Evolutionary conservation across 2,113 vertebrate species (phyloP), one percentile per base, ranked within the genome.

Genomic region (Neogale vison): DNA sequence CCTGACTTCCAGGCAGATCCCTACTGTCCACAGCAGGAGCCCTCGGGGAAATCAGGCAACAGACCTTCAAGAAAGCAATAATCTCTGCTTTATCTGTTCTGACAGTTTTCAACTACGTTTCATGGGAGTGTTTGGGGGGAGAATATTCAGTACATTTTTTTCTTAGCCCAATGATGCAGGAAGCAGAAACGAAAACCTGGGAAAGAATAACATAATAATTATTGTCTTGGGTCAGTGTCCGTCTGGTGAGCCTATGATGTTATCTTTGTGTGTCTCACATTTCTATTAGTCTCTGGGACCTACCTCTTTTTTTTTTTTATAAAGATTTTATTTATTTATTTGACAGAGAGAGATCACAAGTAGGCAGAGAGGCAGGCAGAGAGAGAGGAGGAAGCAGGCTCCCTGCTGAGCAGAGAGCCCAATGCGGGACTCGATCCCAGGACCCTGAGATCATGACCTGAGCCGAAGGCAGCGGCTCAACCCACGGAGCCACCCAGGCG

Each of bases 1-100:
- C 90, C 80, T 90, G 93, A 90, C 95, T 96, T 85, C 84, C n/a
- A 90, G 92, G 96, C 79, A 55, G 83, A 74, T 88, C 88, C 81
- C 91, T 59, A 85, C 96, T 76, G 88, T 93, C 98, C 94, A 13
- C 76, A 80, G 90, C 81, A 31, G 52, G 92, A 47, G 6, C 88
- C 80, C 39, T 57, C 6, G 20, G 90, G 95, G 94, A 96, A 98
- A 98, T 96, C 52, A 82, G 71, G 87, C 97, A 96, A 65, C n/a
- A 95, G 95, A 94, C 90, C 96, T 97, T 90, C 77, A 92, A 98
- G 95, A 95, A 97, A 96, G 80, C 97, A 97, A 88, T 96, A 88
- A 97, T 95, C 88, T 93, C 90, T 71, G 76, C 79, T 96, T 96
- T 96, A 95, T 97, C 90, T 96, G 47, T 92, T 93, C 83, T 96